Evolutionary conservation across 2,888 invertebrate genomes (phyloP).

Genomic region (Drosophila demipolita): DNA sequence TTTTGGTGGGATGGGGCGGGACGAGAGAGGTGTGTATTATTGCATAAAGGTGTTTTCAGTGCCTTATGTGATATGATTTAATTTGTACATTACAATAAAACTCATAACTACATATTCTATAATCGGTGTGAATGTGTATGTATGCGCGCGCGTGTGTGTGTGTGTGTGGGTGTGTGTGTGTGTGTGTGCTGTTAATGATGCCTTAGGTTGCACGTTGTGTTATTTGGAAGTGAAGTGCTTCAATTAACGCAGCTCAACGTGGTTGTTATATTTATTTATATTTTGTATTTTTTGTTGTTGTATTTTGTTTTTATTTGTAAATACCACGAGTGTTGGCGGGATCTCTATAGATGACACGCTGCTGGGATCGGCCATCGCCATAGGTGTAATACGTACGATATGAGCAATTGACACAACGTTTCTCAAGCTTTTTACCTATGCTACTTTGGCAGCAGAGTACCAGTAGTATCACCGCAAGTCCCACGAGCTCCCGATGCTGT

Average conservation of each 20-base stretch:
- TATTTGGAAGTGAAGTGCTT: constrained; percentile 13
- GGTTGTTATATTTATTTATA: neutral
- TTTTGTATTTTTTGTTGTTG: neutral
- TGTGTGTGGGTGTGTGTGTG: constrained; percentile 2
- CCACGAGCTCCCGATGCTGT: constrained; percentile 48
- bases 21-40: constrained; percentile 25
- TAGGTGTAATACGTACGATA: constrained; percentile 82
- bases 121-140: neutral
- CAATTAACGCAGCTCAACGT: constrained; percentile 12
- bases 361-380: constrained; percentile 76
- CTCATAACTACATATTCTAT: neutral
- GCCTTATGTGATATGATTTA: constrained; percentile 15
- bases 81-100: neutral
- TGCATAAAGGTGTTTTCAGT: constrained; percentile 44
- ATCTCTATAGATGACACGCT: constrained; percentile 77
- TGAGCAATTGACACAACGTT: constrained; percentile 81
- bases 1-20: neutral
- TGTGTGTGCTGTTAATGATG: constrained; percentile 29
- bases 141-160: constrained; percentile 10
- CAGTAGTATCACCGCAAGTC: constrained; percentile 43
- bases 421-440: constrained; percentile 80
- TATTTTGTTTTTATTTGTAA: constrained; percentile 42
- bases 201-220: neutral
- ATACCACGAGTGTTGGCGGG: constrained; percentile 79
- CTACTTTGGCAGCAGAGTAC: constrained; percentile 42